Evolutionary conservation across 2,113 vertebrate species (phyloP), one percentile per base, ranked within the genome.

Genomic region (Ameiurus melas): DNA sequence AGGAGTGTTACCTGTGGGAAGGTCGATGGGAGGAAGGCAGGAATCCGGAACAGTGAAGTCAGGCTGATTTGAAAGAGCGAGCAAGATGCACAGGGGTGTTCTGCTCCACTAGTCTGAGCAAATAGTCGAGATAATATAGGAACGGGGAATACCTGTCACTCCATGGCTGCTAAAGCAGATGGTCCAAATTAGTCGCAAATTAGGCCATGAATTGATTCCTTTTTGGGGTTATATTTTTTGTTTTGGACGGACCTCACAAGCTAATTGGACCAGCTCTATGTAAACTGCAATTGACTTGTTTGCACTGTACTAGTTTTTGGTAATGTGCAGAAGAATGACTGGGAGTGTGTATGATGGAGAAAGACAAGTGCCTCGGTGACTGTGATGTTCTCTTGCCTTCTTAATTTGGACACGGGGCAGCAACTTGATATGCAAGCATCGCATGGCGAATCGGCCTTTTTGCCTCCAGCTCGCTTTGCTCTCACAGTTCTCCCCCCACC

Each of bases 141-240:
- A 85, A 87, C 84, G 84, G 91, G 92, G 87, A 90, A 91, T 85
- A 89, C 89, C 84, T 88, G 86, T 89, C 91, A 91, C 92, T 84
- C 87, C 71, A 83, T 86, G 89, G 57, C 85, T 84, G 80, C 88
- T 79, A 77, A 60, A 85, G 68, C 92, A 91, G 92, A 89, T 92
- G 92, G 83, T 90, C 73, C 19, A 62, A 91, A 92, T 92, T 91
- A 91, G 84, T 84, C 10, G 25, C 91, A 90, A 91, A 91, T 91
- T 91, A 90, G 84, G 66, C 85, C 79, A 64, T 83, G 90, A 91
- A 92, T 91, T 91, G 90, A 89, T 91, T 88, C 86, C 87, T 79
- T 82, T 79, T 36, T 25, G 0, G 47, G 39, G 8, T 16, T 55
- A 73, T 57, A 16, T 36, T 36, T 3, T 57, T 22, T 16, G 30